Evolutionary conservation across 2,113 vertebrate species (phyloP), one percentile per base, ranked within the genome.

Genomic region (Charina bottae): DNA sequence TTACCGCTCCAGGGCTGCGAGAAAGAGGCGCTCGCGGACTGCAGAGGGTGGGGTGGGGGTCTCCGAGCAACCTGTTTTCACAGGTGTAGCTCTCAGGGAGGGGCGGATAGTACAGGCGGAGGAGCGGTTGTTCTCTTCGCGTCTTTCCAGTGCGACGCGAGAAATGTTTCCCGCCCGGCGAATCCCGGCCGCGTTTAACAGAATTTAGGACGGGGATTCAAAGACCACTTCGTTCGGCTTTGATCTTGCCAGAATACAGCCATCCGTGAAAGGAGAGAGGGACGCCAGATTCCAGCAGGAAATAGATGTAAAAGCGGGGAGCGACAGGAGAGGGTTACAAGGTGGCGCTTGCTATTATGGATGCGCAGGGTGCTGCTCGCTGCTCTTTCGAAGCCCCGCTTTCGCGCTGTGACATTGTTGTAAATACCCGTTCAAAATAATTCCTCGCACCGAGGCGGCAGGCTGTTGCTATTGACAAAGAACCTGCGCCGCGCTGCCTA

Each of bases 1-100:
- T 98, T 90, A 98, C 97, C 94, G 93, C 94, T 96, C 93, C 53
- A 89, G 94, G 95, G 93, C 95, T 91, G 91, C 58, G 93, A 92
- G 78, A 91, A 1, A 68, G 6, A 56, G 37, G 28, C 90, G 94
- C 87, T 91, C 19, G 95, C 85, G 89, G 62, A 53, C 24, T 33
- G 37, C 55, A 23, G 55, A 58, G 24, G 55, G 15, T 13, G 33
- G 26, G 19, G 11, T 10, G 53, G 15, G 37, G 15, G 62, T 9
- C 53, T 60, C 56, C 8, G 56, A 55, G 78, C 91, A 89, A 92
- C 91, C 91, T 92, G 91, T 92, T 89, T 62, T 92, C 87, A 84
- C 91, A 89, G 91, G 91, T 92, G 91, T 17, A 84, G 46, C 26
- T 72, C 72, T 83, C 86, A 17, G 28, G 26, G 54, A 53, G 13